Base-by-base conservation (phyloP, 2,113 vertebrate genomes). In the Neomonachus schauinslandi region DNA sequence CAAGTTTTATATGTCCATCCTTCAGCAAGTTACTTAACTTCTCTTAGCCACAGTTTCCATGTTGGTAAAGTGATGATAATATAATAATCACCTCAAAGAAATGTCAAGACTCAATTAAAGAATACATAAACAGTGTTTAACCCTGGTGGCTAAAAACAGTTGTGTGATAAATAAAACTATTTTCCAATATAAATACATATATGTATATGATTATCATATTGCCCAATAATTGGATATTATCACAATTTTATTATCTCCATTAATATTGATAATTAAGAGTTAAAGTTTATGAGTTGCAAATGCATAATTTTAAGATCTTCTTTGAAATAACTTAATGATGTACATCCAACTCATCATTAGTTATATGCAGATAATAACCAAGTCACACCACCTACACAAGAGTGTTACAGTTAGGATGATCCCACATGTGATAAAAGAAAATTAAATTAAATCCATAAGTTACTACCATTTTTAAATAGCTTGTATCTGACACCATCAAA, bases 311-410 rank as follows among this genome's bases (percentile, higher is more conserved):
- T 84, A 63, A 51, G 85, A 80, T 92, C 24, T 13, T 92, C 55
- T 95, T 84, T 81, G 69, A 97, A 94, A 72, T 93, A 77, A 93
- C 1, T 95, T 85, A 65, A 49, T 15, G 24, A 51, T 71, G 15
- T 26, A 3, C 9, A 74, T n/a, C 71, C n/a, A 59, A 76, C 26
- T 93, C 76, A 74, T 65, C 28, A 36, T 36, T 85, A 83, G 51
- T 91, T 86, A 85, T 74, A 79, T 51, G 36, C 31, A 42, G 49
- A 21, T 82, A 96, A 74, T 69, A 87, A 57, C n/a, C 53, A 96
- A 86, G 6, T 88, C 18, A 93, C 0, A 28, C 51, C 63, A 77
- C 36, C 81, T 39, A 71, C 39, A 82, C 16, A 85, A 84, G 22
- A 72, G 39, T 18, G 13, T 83, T 28, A 93, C 3, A 57, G 39